Base-by-base conservation (phyloP, 2,113 vertebrate genomes). In the Oenanthe oenanthe region DNA sequence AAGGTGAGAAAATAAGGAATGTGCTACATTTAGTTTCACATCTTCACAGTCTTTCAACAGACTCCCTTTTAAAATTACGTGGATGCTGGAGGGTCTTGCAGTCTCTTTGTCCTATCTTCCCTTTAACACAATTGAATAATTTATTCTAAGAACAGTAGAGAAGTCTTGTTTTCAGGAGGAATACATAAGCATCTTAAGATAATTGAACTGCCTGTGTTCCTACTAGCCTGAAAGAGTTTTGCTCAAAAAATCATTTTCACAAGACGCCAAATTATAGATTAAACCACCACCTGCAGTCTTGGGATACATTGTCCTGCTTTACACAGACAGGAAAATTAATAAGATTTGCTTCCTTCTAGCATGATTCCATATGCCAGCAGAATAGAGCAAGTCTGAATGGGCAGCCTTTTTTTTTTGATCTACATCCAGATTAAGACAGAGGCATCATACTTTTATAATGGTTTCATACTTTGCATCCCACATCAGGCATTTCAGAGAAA, bases 1-100 rank as follows among this genome's bases (percentile, higher is more conserved):
- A 74, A 91, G 10, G 45, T 71, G 48, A 48, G 20, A 65, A 95
- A 94, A 88, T 77, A 82, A 11, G 20, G 16, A 88, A 93, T 66
- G 25, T 70, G 28, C n/a, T 48, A 53, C 18, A 28, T 79, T 38
- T 57, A 32, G 13, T 74, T 84, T 84, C 42, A 56, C 25, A 47
- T 47, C 24, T 67, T 85, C 58, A 66, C 34, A 32, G 8, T 38
- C 31, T 72, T 73, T 45, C 36, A 85, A 31, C 8, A 47, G 17
- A 58, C 7, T 62, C 34, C 60, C 9, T 77, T 88, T 67, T 62
- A 11, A 70, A 86, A 61, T 61, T n/a, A 68, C 60, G 13, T 8
- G 42, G 66, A 72, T 61, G 12, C 7, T 66, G 9, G 24, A 57
- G 24, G 10, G 40, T 61, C 28, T 85, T 72, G 8, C 40, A 61